Evolutionary conservation across 1,140 invertebrate genomes (phyloP).

Genomic region (Uloborus diversus): DNA sequence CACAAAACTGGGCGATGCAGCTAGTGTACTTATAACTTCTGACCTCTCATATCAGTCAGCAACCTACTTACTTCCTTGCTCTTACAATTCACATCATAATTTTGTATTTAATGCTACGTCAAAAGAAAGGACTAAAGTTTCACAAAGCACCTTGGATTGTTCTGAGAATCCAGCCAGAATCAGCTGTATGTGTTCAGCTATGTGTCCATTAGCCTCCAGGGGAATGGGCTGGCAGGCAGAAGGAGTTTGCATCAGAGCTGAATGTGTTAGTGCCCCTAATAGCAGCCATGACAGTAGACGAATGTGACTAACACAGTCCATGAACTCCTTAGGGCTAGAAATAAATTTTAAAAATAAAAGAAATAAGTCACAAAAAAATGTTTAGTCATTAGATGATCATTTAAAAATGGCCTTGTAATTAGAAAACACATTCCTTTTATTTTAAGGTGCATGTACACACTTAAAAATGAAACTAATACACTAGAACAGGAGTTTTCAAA

Average conservation of each 20-base stretch:
- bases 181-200: constrained; percentile 95
- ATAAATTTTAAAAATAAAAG: background rate
- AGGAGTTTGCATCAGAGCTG: constrained; percentile 70
- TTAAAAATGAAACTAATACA: too few relatives aligned
- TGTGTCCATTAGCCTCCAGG: constrained; percentile 92
- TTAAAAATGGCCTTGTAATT: background rate
- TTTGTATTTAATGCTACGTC: too few relatives aligned
- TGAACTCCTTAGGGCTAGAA: constrained; percentile 86
- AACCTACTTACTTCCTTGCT: too few relatives aligned
- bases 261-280: constrained; percentile 90
- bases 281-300: constrained; percentile 94
- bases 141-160: constrained; percentile 87
- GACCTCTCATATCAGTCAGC: too few relatives aligned
- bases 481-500: too few relatives aligned
- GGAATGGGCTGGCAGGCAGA: constrained; percentile 84
- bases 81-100: too few relatives aligned
- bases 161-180: constrained; percentile 96
- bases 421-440: background rate
- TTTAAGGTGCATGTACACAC: too few relatives aligned
- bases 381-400: background rate
- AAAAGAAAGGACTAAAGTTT: too few relatives aligned
- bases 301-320: constrained; percentile 94
- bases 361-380: background rate
- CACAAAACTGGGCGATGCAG: too few relatives aligned
- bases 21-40: too few relatives aligned